Evolutionary conservation across 2,113 vertebrate genomes (phyloP).

Genomic region (Aegithalos caudatus): DNA sequence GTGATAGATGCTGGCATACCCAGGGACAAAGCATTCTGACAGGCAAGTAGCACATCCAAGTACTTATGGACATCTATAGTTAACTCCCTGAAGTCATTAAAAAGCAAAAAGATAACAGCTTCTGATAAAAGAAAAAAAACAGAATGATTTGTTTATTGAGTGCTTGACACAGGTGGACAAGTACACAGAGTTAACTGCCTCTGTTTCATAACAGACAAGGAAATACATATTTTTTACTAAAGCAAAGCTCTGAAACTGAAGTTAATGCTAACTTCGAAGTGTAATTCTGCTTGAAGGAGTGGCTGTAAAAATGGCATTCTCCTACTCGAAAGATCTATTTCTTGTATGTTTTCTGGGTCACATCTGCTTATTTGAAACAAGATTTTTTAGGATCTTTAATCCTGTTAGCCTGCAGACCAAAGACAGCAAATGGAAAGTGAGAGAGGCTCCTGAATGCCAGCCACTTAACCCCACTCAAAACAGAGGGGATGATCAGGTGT

Average conservation of each 20-base stretch:
- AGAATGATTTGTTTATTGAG: not conserved
- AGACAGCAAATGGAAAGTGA: slow-evolving; percentile 57
- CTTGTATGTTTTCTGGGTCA: slow-evolving; percentile 67
- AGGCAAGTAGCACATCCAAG: not conserved
- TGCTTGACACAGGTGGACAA: not conserved
- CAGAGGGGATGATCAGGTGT: slow-evolving; percentile 62
- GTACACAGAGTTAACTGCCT: not conserved
- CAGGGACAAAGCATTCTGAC: not conserved
- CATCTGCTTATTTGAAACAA: slow-evolving; percentile 67
- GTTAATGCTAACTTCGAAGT: slow-evolving; percentile 49
- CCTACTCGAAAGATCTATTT: slow-evolving; percentile 68
- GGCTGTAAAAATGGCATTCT: slow-evolving; percentile 69
- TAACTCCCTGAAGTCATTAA: not conserved
- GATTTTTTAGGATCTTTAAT: slow-evolving; percentile 67
- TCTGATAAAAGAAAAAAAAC: not conserved
- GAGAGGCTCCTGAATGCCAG: slow-evolving; percentile 58
- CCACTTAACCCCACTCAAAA: slow-evolving; percentile 59
- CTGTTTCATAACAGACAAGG: not conserved
- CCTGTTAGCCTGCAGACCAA: slow-evolving; percentile 62
- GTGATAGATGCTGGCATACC: not conserved
- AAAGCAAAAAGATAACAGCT: not conserved
- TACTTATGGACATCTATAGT: not conserved
- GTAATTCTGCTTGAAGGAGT: slow-evolving; percentile 57
- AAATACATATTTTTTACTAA: slow-evolving; percentile 19
- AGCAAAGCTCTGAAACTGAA: slow-evolving; percentile 30